phyloP scores from a whole-genome alignment of 2,113 vertebrate species.

The Piliocolobus tephrosceles region DNA sequence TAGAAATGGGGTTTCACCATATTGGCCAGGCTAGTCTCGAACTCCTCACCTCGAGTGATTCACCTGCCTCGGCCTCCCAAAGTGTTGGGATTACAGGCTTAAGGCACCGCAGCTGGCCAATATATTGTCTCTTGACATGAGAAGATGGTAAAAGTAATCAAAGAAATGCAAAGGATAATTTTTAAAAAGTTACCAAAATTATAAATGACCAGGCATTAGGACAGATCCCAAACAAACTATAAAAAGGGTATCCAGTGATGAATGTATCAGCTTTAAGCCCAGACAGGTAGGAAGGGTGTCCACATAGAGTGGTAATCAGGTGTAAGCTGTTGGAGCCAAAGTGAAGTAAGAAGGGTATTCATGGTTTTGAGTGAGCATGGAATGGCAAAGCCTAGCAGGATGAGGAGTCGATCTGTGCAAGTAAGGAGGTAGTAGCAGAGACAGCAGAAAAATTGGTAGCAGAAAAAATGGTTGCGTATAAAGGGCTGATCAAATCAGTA shows the following conservation, averaged over 20 bases:
- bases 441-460: too few species aligned
- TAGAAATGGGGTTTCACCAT: too few species aligned
- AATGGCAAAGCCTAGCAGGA: not conserved
- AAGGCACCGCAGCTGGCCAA: too few species aligned
- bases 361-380: not conserved
- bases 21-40: too few species aligned
- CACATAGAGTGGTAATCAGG: too few species aligned
- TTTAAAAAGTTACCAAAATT: not conserved
- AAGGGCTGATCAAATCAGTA: not conserved
- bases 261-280: not conserved
- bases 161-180: not conserved
- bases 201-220: not conserved
- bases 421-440: not conserved
- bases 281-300: not conserved
- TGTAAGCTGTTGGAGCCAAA: not conserved
- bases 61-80: too few species aligned
- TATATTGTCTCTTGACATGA: not conserved
- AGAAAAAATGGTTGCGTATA: not conserved
- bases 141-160: not conserved
- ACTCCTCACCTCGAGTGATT: too few species aligned
- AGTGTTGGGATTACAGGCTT: too few species aligned
- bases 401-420: not conserved
- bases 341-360: not conserved
- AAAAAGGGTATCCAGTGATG: not conserved
- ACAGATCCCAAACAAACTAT: not conserved